A percentile compares a stretch with the other conserved stretches of the same genome.
These are phyloP conservation scores for Psittacula derbiana DNA, from an alignment of 2,797 vertebrate species.

Conservation along the genomic window DNA sequence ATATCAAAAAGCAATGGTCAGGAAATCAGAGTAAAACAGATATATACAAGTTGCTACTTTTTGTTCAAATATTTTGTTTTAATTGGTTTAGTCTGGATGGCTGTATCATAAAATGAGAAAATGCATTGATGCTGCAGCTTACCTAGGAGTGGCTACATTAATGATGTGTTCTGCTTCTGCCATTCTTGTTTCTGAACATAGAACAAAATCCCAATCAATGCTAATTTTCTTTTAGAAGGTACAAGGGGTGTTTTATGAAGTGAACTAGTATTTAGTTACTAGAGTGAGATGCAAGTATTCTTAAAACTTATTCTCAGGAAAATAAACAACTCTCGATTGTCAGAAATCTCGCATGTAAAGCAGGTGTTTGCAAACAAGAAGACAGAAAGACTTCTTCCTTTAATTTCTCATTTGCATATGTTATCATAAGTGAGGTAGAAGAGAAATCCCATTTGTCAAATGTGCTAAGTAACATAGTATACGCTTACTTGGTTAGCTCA, in stretches of 20 bases:
- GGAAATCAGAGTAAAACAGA: constrained; percentile 21
- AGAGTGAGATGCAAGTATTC: not conserved
- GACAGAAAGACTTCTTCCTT: not conserved
- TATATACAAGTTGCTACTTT: not conserved
- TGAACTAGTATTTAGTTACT: not conserved
- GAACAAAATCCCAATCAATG: not conserved
- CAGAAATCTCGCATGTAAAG: not conserved
- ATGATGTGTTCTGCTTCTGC: constrained; percentile 10
- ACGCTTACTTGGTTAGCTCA: not conserved
- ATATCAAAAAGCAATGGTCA: not conserved
- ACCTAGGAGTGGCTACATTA: not conserved
- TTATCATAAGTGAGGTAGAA: not conserved
- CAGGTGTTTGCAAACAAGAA: not conserved
- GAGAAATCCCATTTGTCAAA: not conserved
- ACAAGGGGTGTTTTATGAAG: not conserved
- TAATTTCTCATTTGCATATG: not conserved
- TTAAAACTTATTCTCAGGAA: not conserved
- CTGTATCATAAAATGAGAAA: constrained; percentile 2
- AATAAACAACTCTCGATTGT: not conserved
- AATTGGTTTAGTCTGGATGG: constrained; percentile 30
- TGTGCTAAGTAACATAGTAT: not conserved
- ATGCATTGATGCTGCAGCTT: constrained; percentile 12
- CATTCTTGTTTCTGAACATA: not conserved
- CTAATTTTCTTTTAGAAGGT: not conserved
- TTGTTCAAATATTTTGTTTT: not conserved